Conservation (phyloP, 1,140 invertebrate genomes). For the Heliconius himera region DNA sequence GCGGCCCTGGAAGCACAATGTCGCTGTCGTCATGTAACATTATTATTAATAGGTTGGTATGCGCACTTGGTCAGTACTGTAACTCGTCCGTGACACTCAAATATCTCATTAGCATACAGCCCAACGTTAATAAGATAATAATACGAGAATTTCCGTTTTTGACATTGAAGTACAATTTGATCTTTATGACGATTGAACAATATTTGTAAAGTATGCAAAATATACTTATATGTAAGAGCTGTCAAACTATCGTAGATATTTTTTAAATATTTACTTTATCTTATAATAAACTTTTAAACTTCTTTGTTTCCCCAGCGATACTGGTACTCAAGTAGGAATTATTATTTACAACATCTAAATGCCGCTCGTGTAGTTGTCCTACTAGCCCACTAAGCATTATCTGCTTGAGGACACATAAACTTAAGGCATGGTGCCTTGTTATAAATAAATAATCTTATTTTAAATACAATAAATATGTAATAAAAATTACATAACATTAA, state of each 20-base stretch:
- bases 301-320: not conserved
- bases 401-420: slow-evolving; percentile 38
- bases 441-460: not conserved
- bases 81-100: slow-evolving; percentile 54
- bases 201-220: not conserved
- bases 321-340: not conserved
- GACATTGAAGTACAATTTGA: slow-evolving; percentile 37
- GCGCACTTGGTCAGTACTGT: slow-evolving; percentile 37
- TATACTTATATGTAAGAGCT: not conserved
- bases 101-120: slow-evolving; percentile 63
- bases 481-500: not conserved
- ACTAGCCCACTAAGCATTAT: slow-evolving; percentile 56
- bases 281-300: not conserved
- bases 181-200: not conserved
- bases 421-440: not conserved
- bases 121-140: slow-evolving; percentile 35
- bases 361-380: slow-evolving; percentile 54
- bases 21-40: slow-evolving; percentile 29
- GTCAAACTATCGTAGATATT: no score
- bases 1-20: slow-evolving; percentile 28
- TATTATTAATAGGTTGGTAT: slow-evolving; percentile 42
- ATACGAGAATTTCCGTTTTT: slow-evolving; percentile 37
- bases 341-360: slow-evolving; percentile 64
- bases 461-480: not conserved
- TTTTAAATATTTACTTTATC: no score